Base-by-base conservation (phyloP, 1,140 invertebrate species). In the Coenobita brevimanus region DNA sequence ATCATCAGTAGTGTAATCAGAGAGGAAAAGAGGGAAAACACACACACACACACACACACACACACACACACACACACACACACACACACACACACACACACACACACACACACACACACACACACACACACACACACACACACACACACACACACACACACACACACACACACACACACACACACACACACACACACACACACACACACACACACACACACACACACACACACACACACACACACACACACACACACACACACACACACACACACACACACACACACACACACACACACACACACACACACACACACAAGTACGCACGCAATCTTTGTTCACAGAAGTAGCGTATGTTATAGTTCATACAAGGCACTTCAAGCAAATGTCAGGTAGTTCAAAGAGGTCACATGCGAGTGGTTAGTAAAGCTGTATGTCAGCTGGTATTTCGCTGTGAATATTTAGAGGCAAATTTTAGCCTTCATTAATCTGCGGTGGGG, bases 111-210 rank as follows among this genome's bases (percentile, higher is more conserved):
- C 73, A 73, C 69, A 73, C 69, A 73, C 69, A 73, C 33, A 73
- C 69, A 73, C 69, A 73, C 69, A 73, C 69, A 73, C 69, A 73
- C 69, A 73, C 36, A 76, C 73, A 76, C 73, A 76, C 38, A 76
- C 73, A 76, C 73, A 76, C 73, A 76, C 41, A 76, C 73, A 46
- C 73, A 76, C 73, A 76, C 73, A 76, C 73, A 50, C 73, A 76
- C 73, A 46, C 73, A 76, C 2, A 2, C 43, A 78, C 75, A 78
- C 75, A 78, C 46, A 78, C 75, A 78, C 75, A 78, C 43, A 78
- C 41, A 78, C 75, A 78, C 75, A 78, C 75, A 50, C 75, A 78
- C 41, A 50, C 75, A 78, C 75, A 78, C 75, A 78, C 75, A 78
- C 75, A 78, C 46, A 78, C 46, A 54, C 4, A 78, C 75, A 78